A percentile compares a stretch with the other conserved stretches of the same genome.
phyloP scores from a whole-genome alignment of 2,888 invertebrate species.

The Cataglyphis albicans region DNA sequence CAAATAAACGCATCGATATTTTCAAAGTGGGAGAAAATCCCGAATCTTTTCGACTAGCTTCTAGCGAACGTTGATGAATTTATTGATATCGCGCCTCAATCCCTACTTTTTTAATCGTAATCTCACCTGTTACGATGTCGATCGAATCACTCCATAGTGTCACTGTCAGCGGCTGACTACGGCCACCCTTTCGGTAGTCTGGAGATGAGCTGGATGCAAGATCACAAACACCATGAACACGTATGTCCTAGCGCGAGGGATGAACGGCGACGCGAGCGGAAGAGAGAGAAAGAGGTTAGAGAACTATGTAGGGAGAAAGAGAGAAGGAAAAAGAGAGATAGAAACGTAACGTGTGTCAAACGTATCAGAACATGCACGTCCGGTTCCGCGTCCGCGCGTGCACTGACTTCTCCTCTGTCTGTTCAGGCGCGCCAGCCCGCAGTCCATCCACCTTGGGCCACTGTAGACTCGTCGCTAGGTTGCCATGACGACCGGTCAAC shows the following conservation, averaged over 20 bases:
- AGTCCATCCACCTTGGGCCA: constrained; percentile 74
- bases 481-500: constrained; percentile 77
- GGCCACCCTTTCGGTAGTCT: constrained; percentile 21
- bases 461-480: constrained; percentile 74
- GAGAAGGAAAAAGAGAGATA: constrained; percentile 28
- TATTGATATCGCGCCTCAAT: not conserved
- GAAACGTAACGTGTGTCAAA: constrained; percentile 42
- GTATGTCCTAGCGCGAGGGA: constrained; percentile 18
- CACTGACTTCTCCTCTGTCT: constrained; percentile 82
- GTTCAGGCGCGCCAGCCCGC: constrained; percentile 73
- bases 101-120: not conserved
- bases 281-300: not conserved
- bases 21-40: not conserved
- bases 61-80: constrained; percentile 7
- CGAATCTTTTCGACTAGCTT: not conserved
- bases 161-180: constrained; percentile 34
- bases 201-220: constrained; percentile 20
- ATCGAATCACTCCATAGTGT: constrained; percentile 67
- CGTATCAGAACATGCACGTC: constrained; percentile 73
- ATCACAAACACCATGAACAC: constrained; percentile 66
- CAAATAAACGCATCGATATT: not conserved
- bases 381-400: constrained; percentile 83
- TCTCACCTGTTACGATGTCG: constrained; percentile 40
- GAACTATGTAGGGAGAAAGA: not conserved
- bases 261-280: constrained; percentile 12